These are phyloP conservation scores for Paradoxurus hermaphroditus DNA, from an alignment of 2,113 vertebrate species.

Conservation along the genomic window DNA sequence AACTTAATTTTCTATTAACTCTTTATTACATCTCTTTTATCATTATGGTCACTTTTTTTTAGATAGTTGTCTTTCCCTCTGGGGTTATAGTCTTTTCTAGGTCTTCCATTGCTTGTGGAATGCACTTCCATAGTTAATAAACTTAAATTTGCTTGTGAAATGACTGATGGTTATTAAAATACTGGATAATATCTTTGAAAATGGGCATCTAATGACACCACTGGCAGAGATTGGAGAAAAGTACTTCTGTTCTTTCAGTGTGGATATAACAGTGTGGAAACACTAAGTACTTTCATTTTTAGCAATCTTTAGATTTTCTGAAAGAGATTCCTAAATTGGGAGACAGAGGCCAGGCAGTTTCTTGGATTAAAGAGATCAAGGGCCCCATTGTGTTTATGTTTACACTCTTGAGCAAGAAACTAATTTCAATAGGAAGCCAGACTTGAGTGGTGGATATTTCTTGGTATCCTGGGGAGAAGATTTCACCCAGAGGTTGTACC, in stretches of 20 bases:
- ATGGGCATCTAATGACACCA: neutral
- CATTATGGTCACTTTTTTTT: conserved; percentile 4
- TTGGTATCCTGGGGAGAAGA: conserved; percentile 14
- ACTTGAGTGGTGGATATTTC: conserved; percentile 12
- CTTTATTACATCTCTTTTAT: neutral
- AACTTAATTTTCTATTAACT: neutral
- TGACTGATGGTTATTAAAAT: neutral
- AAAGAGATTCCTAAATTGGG: conserved; percentile 17
- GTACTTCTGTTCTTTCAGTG: neutral
- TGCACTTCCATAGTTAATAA: conserved; percentile 2
- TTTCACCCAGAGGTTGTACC: conserved; percentile 41
- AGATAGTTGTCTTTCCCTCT: neutral
- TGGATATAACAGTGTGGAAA: conserved; percentile 28
- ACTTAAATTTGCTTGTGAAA: neutral
- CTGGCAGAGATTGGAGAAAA: neutral
- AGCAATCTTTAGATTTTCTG: conserved; percentile 3
- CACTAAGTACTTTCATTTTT: neutral
- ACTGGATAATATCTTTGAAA: conserved; percentile 4
- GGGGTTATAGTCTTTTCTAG: neutral
- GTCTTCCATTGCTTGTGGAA: neutral
- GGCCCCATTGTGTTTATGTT: conserved; percentile 6
- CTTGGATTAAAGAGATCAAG: conserved; percentile 47
- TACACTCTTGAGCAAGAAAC: conserved; percentile 22
- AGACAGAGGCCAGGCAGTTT: neutral
- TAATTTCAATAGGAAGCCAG: conserved; percentile 35